Evolutionary conservation across 2,113 vertebrate genomes (phyloP).

Genomic region (Heloderma charlesbogerti): DNA sequence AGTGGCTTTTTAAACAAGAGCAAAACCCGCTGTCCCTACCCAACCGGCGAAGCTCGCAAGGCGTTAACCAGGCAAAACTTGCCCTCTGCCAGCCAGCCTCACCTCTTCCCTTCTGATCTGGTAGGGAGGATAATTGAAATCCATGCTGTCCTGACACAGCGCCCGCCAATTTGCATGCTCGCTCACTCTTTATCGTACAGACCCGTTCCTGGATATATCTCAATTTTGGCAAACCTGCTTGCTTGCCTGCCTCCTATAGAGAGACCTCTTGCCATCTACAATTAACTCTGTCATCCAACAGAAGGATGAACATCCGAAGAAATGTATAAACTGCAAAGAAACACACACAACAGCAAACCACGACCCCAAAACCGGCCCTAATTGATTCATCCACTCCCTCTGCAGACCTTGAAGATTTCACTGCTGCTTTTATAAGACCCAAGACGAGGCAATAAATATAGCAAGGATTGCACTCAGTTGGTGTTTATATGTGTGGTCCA

Average conservation of each 20-base stretch:
- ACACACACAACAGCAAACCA: neutral
- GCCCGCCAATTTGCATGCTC: neutral
- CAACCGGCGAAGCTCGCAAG: neutral
- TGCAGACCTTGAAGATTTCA: neutral
- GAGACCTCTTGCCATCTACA: neutral
- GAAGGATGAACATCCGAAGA: neutral
- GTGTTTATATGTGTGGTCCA: neutral
- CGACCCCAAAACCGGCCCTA: neutral
- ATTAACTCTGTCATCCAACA: neutral
- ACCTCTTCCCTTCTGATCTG: neutral
- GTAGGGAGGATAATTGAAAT: neutral
- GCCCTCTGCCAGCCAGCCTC: neutral
- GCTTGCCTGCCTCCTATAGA: neutral
- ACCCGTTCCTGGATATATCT: neutral
- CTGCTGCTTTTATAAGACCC: accelerated
- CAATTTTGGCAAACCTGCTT: neutral
- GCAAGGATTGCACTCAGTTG: accelerated
- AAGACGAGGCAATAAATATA: neutral
- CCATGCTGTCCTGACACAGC: neutral
- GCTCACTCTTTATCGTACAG: neutral
- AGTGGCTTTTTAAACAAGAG: no score
- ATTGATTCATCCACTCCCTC: neutral
- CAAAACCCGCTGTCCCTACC: no score
- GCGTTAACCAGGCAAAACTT: neutral
- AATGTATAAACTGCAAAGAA: neutral